Evolutionary conservation across 1,140 invertebrate genomes (phyloP), one percentile per base, ranked within the genome.

Genomic region (Eurytemora carolleeae): DNA sequence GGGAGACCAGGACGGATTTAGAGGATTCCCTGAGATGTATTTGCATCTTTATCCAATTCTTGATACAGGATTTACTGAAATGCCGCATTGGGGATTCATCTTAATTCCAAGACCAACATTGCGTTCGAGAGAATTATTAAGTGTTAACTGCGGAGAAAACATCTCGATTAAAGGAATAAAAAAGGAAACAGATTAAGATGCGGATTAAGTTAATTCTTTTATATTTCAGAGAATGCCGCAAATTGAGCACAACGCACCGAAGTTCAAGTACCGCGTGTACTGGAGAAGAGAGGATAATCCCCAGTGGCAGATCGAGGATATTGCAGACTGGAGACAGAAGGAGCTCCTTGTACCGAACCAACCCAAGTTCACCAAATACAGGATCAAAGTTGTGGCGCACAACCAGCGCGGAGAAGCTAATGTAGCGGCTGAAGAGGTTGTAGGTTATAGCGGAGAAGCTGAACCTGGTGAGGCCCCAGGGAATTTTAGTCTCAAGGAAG

Each of bases 371-470:
- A 80, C 86, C 67, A 82, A 81, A 20, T 98, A 94, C 70, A 75
- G 79, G 63, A 90, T 98, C 58, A 91, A 90, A 76, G 87, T 98
- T 0, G 79, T 85, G 44, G 91, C 93, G 0, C 82, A 88, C 52
- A 98, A 99, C 73, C 81, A 83, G 61, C 80, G 79, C 60, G 95
- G 95, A 20, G 85, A 88, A 70, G 85, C 89, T 1, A 85, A 86
- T 70, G 82, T 86, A 2, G 78, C 82, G 0, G 83, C 89, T 0
- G 75, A 81, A 20, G 85, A 88, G 74, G 77, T 89, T 1, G 78
- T 81, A 59, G 95, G 95, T 12, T 95, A 82, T 73, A 98, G 94
- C 0, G 95, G 95, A 55, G 93, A 98, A 76, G 89, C 92, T 75
- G 77, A 82, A 64, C 91, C 90, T 0, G 71, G 78, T 0, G 79